Percentiles rank a stretch among this genome's conserved stretches.
Evolutionary conservation across 2,113 vertebrate genomes (phyloP).

Genomic region (Oceanites oceanicus): DNA sequence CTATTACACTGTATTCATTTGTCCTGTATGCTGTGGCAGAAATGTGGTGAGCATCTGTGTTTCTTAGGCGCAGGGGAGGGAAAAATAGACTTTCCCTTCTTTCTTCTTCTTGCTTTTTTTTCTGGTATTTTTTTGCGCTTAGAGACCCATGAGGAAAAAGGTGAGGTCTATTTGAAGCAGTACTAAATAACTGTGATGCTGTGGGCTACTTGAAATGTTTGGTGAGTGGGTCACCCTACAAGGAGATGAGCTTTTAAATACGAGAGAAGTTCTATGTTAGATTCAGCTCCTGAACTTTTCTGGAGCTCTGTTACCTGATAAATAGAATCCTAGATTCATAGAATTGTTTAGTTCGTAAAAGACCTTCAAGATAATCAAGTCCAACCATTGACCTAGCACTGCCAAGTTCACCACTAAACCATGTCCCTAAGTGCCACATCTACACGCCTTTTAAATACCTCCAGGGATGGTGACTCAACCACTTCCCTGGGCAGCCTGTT

Average conservation of each 20-base stretch:
- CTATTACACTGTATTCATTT: rapidly evolving
- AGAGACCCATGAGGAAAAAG: not conserved
- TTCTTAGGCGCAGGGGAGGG: not conserved
- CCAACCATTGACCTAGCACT: no score
- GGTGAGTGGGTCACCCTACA: not conserved
- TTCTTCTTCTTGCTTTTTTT: not conserved
- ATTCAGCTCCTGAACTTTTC: not conserved
- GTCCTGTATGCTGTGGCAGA: not conserved
- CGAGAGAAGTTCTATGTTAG: not conserved
- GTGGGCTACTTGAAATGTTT: not conserved
- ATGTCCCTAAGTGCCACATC: no score
- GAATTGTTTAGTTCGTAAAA: no score
- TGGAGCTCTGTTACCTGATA: not conserved
- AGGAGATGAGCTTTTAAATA: not conserved
- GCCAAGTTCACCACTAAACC: no score
- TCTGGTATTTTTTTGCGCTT: not conserved
- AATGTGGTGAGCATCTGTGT: not conserved
- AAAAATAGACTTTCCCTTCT: not conserved
- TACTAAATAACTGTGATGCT: not conserved
- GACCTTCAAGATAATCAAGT: no score
- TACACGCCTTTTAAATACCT: no score
- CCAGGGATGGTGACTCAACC: no score
- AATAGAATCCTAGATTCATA: not conserved
- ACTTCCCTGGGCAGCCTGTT: no score
- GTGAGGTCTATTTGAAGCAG: not conserved